phyloP scores from a whole-genome alignment of 2,797 vertebrate species.

The Pteropus rufus region DNA sequence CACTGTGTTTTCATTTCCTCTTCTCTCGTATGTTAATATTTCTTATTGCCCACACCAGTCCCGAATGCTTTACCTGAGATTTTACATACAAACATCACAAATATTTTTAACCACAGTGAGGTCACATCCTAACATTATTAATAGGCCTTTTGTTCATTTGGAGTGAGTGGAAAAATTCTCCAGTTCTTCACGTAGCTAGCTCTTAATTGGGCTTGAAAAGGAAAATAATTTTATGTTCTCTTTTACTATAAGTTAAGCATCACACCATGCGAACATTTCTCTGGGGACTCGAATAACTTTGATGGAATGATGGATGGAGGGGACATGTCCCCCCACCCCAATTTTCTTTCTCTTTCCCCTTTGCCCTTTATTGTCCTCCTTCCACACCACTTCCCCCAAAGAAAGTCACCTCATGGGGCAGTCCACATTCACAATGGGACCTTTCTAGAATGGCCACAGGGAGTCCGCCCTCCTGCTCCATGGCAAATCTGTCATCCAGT shows the following conservation, averaged over 20 bases:
- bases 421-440: not conserved
- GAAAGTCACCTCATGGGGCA: not conserved
- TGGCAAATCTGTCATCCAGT: not conserved
- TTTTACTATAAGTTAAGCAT: not conserved
- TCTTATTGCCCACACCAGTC: not conserved
- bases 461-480: not conserved
- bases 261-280: not conserved
- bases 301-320: not conserved
- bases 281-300: not conserved
- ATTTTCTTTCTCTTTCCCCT: not conserved
- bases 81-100: not conserved
- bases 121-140: conserved; percentile 44
- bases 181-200: not conserved
- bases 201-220: conserved; percentile 10
- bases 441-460: not conserved
- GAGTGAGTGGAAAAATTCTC: not conserved
- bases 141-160: conserved; percentile 47
- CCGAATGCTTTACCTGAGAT: conserved; percentile 16
- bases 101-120: conserved; percentile 56
- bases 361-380: not conserved
- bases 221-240: conserved; percentile 1
- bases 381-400: not conserved
- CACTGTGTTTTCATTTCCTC: conserved; percentile 12
- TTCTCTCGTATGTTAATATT: not conserved
- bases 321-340: not conserved